A percentile compares a stretch with the other conserved stretches of the same genome.
Conservation (phyloP, 2,797 vertebrate genomes). For the Anguilla megastoma region DNA sequence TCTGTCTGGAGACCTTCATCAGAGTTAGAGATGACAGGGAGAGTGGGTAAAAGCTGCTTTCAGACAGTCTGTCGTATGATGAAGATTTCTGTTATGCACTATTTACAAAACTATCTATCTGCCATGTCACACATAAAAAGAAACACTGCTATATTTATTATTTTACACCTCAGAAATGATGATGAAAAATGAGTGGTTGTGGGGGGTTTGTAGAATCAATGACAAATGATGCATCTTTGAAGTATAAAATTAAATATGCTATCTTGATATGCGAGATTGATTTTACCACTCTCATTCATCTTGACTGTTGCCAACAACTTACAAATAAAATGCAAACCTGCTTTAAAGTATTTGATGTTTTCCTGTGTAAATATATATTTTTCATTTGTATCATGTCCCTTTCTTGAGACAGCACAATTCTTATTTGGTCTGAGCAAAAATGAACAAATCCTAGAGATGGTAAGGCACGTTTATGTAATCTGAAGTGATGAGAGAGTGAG, state of each 20-base stretch:
- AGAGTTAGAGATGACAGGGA: conserved; percentile 63
- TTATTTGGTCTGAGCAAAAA: conserved; percentile 12
- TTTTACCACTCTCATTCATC: conserved; percentile 41
- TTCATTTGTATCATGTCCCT: conserved; percentile 41
- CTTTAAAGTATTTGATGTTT: conserved; percentile 37
- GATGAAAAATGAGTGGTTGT: background rate
- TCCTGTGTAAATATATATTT: conserved; percentile 37
- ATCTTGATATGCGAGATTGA: background rate
- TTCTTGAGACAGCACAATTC: conserved; percentile 32
- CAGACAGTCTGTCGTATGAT: conserved; percentile 5
- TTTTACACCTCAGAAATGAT: background rate
- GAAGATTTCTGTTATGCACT: background rate
- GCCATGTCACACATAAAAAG: background rate
- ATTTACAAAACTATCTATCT: background rate
- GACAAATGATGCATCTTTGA: background rate
- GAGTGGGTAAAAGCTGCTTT: conserved; percentile 57
- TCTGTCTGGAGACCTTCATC: conserved; percentile 60
- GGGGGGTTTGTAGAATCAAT: background rate
- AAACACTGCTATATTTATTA: background rate
- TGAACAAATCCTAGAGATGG: background rate
- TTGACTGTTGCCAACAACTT: conserved; percentile 32
- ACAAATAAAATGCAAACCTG: conserved; percentile 13
- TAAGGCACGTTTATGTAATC: conserved; percentile 6
- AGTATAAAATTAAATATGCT: background rate
- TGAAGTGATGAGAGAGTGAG: conserved; percentile 13